Evolutionary conservation across 2,888 invertebrate species (phyloP), one percentile per base, ranked within the genome.

Genomic region (Agonopterix arenella): DNA sequence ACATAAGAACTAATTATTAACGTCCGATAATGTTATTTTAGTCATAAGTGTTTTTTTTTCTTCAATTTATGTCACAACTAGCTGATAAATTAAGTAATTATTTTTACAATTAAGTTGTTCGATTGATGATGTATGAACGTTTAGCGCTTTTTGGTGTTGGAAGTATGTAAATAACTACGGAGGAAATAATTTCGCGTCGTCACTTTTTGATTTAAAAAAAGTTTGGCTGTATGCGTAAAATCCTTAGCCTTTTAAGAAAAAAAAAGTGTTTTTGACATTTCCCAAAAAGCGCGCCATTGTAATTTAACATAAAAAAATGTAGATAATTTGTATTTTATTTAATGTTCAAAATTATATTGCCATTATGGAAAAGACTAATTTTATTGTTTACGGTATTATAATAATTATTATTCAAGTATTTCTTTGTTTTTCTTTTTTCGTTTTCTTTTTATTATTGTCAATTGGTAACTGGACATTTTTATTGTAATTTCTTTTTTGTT

Each of bases 351-450:
- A 81, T 80, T 84, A 73, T 79, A 80, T 77, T 86, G 88, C 88
- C 88, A 88, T 88, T 80, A 74, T 69, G 76, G 73, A 81, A 80
- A 88, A 86, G 86, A 88, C 88, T 86, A 85, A 86, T 84, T 79
- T 78, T 76, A 73, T 69, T 76, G 65, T 63, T 62, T 76, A 76
- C 69, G 68, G 70, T 71, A 73, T 71, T 72, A 73, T 67, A 66
- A 68, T 65, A 67, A 66, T 63, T 65, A 68, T 63, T 66, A 68
- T 70, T 66, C 61, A 61, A 65, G 57, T 64, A 55, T 63, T 18
- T 49, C 28, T 45, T 45, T 37, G n/a, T 11, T 28, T 28, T 28
- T 18, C 4, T 4, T 18, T 49, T 45, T 45, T 45, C 38, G 10
- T 11, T 5, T 28, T 28, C 1, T 28, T 28, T 4, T 44, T 44